Evolutionary conservation across 2,113 vertebrate species (phyloP), one percentile per base, ranked within the genome.

Genomic region (Peromyscus californicus): DNA sequence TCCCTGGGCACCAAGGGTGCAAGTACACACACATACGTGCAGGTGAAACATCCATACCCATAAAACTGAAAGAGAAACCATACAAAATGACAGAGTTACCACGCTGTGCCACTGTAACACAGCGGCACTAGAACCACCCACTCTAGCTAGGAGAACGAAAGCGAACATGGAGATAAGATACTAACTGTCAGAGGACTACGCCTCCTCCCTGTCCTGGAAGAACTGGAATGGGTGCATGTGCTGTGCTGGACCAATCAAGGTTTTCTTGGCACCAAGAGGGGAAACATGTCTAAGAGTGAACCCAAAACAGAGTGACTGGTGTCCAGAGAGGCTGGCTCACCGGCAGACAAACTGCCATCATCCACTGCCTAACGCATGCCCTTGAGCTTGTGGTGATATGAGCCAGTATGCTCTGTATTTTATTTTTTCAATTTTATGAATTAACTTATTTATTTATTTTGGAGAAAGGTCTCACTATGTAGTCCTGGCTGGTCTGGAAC

Each of bases 161-260:
- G 33, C 72, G 89, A 45, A 45, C 12, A 10, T 7, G 45, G 51
- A 83, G 36, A 69, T 61, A 17, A 96, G 86, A 79, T 4, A 19
- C 0, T 7, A 10, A 65, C 24, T 33, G 48, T 9, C 39, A 31
- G 39, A 63, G 48, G 4, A 0, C 39, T 1, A 17, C 16, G 39
- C 36, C 16, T 9, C 45, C 13, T 80, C 36, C 26, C 57, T 39
- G 69, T 59, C 54, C 63, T 10, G 0, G 4, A 21, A n/a, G 17
- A 36, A 70, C 16, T 1, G 69, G 76, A 69, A 12, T 48, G 61
- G 33, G 61, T 33, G 24, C 17, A 12, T 9, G 39, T 19, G 0
- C 42, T 3, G 29, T 54, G 63, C 75, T 75, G 70, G 78, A 42
- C 74, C 39, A 72, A 26, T 21, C 4, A 39, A 67, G 33, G 15